phyloP scores from a whole-genome alignment of 2,888 invertebrate species.

The Yponomeuta malinellus region DNA sequence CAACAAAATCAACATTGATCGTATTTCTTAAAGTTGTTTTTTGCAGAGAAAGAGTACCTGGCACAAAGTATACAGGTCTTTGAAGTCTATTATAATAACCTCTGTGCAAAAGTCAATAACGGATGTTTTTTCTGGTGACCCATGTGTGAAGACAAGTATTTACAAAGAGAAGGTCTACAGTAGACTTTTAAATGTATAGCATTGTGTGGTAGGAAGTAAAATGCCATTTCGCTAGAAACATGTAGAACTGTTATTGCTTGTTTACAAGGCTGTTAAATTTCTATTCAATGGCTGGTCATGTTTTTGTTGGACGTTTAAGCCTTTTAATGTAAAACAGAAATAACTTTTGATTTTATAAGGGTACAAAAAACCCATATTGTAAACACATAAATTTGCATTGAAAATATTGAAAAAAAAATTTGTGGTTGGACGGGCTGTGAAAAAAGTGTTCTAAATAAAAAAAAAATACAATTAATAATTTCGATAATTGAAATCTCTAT shows the following conservation, averaged over 20 bases:
- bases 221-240: neutral
- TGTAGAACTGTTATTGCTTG: neutral
- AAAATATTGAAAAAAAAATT: too few species aligned
- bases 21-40: too few species aligned
- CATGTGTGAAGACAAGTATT: neutral
- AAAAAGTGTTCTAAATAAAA: too few species aligned
- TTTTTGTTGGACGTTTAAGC: neutral
- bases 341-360: neutral
- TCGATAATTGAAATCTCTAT: too few species aligned
- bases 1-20: too few species aligned
- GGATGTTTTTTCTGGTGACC: neutral
- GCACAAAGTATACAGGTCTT: neutral
- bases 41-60: too few species aligned
- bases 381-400: too few species aligned
- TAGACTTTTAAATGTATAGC: neutral
- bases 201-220: slow-evolving; percentile 1
- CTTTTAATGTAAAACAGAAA: neutral
- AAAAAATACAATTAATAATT: too few species aligned
- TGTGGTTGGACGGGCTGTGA: too few species aligned
- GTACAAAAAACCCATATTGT: too few species aligned
- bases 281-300: neutral
- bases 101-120: neutral
- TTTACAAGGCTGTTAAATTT: neutral
- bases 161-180: neutral
- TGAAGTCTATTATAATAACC: neutral